phyloP scores from a whole-genome alignment of 2,888 invertebrate genomes.

The Corythucha ciliata region DNA sequence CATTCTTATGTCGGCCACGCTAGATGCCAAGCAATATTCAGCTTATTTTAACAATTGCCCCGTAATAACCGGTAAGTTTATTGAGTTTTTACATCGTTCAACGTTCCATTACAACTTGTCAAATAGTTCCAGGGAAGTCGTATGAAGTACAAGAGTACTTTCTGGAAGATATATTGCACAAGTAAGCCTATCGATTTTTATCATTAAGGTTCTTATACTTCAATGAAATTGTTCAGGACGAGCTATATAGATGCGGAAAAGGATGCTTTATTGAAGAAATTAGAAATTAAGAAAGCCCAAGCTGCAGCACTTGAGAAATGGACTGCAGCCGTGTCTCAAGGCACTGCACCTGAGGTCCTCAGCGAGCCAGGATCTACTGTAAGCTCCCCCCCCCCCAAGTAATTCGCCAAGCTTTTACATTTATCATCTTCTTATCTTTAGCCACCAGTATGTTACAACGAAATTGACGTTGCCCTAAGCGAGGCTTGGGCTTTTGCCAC shows the following conservation, averaged over 20 bases:
- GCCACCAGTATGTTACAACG: too few species aligned
- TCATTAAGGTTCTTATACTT: neutral
- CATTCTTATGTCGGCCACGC: conserved; percentile 90
- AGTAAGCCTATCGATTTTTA: conserved; percentile 28
- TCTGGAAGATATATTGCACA: conserved; percentile 44
- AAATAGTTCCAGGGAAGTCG: conserved; percentile 60
- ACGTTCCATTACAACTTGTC: neutral
- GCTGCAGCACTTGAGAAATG: conserved; percentile 42
- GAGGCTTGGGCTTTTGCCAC: conserved; percentile 47
- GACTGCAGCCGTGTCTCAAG: conserved; percentile 36
- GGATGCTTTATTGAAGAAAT: conserved; percentile 37
- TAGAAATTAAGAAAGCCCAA: conserved; percentile 41
- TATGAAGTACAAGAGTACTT: conserved; percentile 66
- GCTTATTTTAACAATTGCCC: conserved; percentile 76
- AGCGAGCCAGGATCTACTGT: too few species aligned
- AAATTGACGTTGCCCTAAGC: conserved; percentile 43
- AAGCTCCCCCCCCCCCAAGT: too few species aligned
- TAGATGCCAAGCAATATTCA: conserved; percentile 71
- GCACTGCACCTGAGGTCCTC: neutral
- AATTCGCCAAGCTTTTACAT: too few species aligned
- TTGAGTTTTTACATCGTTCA: conserved; percentile 15
- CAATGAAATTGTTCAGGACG: conserved; percentile 29
- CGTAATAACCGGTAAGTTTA: conserved; percentile 46
- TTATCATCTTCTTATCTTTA: too few species aligned
- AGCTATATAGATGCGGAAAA: conserved; percentile 36